Evolutionary conservation across 2,888 invertebrate species (phyloP), one percentile per base, ranked within the genome.

Genomic region (Cryptocephalus primarius): DNA sequence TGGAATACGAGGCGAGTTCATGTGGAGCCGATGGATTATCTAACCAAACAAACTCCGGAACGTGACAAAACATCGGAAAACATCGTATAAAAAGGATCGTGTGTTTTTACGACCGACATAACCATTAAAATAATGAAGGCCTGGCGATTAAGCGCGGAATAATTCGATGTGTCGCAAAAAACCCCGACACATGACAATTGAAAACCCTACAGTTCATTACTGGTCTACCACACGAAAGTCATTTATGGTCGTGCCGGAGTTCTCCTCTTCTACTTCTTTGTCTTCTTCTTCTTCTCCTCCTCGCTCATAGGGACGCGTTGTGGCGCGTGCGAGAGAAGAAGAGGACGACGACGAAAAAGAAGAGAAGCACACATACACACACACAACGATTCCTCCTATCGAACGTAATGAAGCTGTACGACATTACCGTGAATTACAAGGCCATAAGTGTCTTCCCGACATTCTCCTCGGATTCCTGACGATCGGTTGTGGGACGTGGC

Each of bases 341-440:
- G 56, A 56, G 40, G 51, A 46, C 49, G 45, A 47, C 46, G 46
- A 47, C 50, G 41, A 54, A 2, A 6, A 22, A 22, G 22, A 22
- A 22, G 22, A 22, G 6, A 4, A 22, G 12, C 1, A n/a, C 10
- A 9, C 39, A n/a, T 8, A 31, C 42, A 39, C 38, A 33, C 36
- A 46, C 42, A 42, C 44, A 46, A 46, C 45, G 43, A 54, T 52
- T 47, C 55, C 45, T 42, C 50, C 48, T 22, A 58, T 56, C 57
- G 56, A 54, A 58, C 57, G 60, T 63, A 66, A 65, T 66, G 65
- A 65, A 65, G 66, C 63, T 58, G 64, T 65, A 63, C 55, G 57
- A 65, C 65, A 65, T 66, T 66, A 65, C 62, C 62, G 64, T 65
- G 63, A 67, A 65, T 67, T 66, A 66, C 64, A 65, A 56, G 61